Evolutionary conservation across 1,140 invertebrate genomes (phyloP), one percentile per base, ranked within the genome.

Genomic region (Homalodisca vitripennis): DNA sequence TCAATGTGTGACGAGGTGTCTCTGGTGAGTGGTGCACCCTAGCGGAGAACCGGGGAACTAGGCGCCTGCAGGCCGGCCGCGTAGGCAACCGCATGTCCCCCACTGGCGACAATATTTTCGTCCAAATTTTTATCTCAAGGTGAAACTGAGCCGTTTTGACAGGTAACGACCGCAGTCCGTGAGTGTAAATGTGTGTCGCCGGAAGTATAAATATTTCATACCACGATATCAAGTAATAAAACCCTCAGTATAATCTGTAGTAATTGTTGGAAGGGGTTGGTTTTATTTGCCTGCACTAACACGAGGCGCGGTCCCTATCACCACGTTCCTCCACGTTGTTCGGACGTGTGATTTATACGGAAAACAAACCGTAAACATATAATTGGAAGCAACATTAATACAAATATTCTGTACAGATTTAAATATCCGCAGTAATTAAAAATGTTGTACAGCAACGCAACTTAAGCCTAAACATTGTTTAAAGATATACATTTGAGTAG

Each of bases 141-240:
- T 17, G 6, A 10, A 41, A 17, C n/a, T n/a, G n/a, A n/a, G n/a
- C n/a, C n/a, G n/a, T n/a, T n/a, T n/a, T n/a, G n/a, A n/a, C n/a
- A n/a, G n/a, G n/a, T n/a, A n/a, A n/a, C n/a, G n/a, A n/a, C n/a
- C n/a, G n/a, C n/a, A n/a, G n/a, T n/a, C n/a, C n/a, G n/a, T 20
- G 48, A 51, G 48, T 51, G 48, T 51, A 51, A 51, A 51, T 51
- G 48, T n/a, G n/a, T 51, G 48, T 51, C 22, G 48, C 48, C 48
- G 48, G 48, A 51, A 20, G 48, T 51, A 51, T 51, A 51, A 51
- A 51, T 51, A 51, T 10, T 51, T 51, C n/a, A 51, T 51, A 20
- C 22, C n/a, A 51, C n/a, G 48, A 51, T n/a, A n/a, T 22, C 3
- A 41, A 41, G 6, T 10, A 41, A 41, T n/a, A 51, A 51, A 51